Evolutionary conservation across 2,113 vertebrate genomes (phyloP).

Genomic region (Pterocles burchelli): DNA sequence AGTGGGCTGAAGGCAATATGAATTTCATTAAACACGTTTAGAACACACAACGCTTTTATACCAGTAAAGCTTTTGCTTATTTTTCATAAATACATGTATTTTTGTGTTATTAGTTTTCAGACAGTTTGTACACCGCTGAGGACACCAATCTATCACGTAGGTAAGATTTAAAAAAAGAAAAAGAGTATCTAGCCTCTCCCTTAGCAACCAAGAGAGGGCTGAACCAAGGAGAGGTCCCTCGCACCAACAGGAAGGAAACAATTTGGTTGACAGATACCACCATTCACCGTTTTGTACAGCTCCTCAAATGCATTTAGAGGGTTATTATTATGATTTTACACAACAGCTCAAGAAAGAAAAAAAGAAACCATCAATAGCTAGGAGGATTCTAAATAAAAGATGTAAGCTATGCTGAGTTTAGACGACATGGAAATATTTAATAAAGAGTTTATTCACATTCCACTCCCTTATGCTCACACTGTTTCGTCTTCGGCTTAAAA

Average conservation of each 20-base stretch:
- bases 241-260: background rate
- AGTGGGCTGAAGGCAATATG: background rate
- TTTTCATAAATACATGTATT: background rate
- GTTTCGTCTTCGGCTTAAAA: background rate
- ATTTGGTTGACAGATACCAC: background rate
- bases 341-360: background rate
- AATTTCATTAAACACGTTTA: constrained; percentile 5
- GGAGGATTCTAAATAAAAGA: background rate
- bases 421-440: background rate
- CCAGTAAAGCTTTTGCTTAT: background rate
- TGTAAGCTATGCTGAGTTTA: background rate
- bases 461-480: background rate
- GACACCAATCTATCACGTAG: background rate
- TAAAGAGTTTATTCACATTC: background rate
- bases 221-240: background rate
- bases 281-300: no score
- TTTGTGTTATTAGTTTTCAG: background rate
- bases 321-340: background rate
- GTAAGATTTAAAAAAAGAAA: background rate
- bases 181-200: background rate
- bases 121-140: background rate
- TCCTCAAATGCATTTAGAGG: background rate
- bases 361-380: background rate
- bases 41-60: background rate
- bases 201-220: background rate